A percentile compares a stretch with the other conserved stretches of the same genome.
Evolutionary conservation across 53 echinoderm and acorn worm species (phyloP).

Genomic region (Actinopyga echinites): DNA sequence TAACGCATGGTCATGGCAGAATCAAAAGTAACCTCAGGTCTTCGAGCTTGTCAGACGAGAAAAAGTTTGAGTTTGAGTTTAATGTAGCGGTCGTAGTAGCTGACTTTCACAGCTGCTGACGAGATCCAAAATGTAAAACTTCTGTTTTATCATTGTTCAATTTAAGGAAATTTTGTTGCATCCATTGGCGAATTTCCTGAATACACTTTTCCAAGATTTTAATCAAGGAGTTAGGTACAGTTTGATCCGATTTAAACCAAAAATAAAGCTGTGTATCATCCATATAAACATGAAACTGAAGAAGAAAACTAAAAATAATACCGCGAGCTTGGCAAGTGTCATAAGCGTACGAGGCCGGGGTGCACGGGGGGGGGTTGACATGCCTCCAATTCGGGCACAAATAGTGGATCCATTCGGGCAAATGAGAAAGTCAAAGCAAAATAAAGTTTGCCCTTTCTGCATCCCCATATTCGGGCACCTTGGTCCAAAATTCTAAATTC

Average conservation of each 20-base stretch:
- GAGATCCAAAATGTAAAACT: constrained; percentile 1
- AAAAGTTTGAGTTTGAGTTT: neutral
- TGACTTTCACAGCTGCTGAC: neutral
- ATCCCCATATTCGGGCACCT: constrained; percentile 24
- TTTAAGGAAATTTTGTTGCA: no score
- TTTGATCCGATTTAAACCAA: neutral
- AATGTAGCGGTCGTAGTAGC: neutral
- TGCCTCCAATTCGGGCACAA: constrained; percentile 47
- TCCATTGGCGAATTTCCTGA: no score
- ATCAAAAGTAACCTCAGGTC: neutral
- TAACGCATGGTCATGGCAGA: no score
- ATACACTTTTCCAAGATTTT: neutral
- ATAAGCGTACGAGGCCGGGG: no score
- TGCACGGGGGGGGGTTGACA: constrained; percentile 25
- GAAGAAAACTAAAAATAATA: neutral
- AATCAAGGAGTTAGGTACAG: neutral
- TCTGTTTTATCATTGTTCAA: no score
- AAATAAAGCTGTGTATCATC: constrained; percentile 16
- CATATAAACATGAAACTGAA: constrained; percentile 21
- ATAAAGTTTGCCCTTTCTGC: no score
- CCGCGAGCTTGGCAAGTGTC: constrained; percentile 1
- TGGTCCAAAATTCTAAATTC: no score
- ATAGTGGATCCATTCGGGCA: no score
- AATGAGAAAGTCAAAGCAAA: no score
- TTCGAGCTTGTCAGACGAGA: neutral